Evolutionary conservation across 2,797 vertebrate species (phyloP), one percentile per base, ranked within the genome.

Genomic region (Pteronotus mesoamericanus): DNA sequence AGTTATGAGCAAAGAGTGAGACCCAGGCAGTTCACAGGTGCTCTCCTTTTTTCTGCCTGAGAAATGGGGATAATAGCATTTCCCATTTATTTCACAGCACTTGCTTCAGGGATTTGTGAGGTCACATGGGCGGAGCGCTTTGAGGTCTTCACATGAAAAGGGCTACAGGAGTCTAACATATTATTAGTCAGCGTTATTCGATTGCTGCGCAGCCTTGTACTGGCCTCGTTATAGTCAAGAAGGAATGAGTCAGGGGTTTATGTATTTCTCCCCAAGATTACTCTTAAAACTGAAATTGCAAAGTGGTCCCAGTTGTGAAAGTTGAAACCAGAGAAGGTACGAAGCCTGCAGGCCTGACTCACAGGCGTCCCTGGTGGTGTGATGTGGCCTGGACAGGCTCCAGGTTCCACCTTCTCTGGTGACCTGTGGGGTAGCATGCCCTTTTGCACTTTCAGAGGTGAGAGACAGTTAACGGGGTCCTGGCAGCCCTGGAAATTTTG

Each of bases 261-360:
- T 95, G 94, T 92, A 95, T 97, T 97, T 96, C 92, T 86, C 93
- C 91, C 88, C 72, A 84, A 96, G 95, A 97, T 97, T 91, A 96
- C 95, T 92, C 68, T 92, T 86, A 94, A 94, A 96, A 66, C 94
- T 78, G 51, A 96, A 97, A 97, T 96, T 96, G 86, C 92, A 89
- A 96, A 98, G 96, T 96, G 89, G 87, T 95, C 96, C 89, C 92
- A 39, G 86, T 95, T 93, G 95, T 96, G 95, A 91, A 97, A 95
- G 91, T 55, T 95, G 97, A 97, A 94, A 93, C 86, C 79, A 57
- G 77, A 78, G 89, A 64, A 84, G 71, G 86, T 69, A 94, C 3
- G 71, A 89, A 75, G 84, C 79, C 48, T 44, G 59, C 69, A 10
- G 8, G 77, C 77, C 57, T 84, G 88, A 71, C 39, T 92, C 90